phyloP scores from a whole-genome alignment of 1,140 invertebrate species.

The Philotrypesis tridentata region DNA sequence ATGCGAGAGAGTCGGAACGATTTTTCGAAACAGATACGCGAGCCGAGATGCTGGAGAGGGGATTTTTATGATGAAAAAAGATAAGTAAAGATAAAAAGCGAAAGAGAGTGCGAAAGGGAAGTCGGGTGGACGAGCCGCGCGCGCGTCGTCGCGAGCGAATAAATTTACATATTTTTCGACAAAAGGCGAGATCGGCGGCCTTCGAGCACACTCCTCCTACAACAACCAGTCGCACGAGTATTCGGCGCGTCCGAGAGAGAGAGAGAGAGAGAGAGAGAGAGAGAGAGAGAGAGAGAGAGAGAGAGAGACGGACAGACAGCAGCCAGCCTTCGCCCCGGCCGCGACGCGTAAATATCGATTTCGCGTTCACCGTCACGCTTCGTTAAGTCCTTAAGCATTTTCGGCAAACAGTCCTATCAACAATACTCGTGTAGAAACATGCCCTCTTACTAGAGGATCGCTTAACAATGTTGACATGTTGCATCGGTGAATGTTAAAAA shows the following conservation, averaged over 20 bases:
- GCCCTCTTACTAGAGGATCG: neutral
- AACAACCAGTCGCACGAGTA: conserved; percentile 16
- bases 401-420: neutral
- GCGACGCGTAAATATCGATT: conserved; percentile 33
- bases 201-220: conserved; percentile 59
- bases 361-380: conserved; percentile 14
- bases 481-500: no score
- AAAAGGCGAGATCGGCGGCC: conserved; percentile 67
- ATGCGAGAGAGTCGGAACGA: neutral
- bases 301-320: neutral
- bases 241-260: neutral
- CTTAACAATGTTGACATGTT: neutral
- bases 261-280: conserved; percentile 9
- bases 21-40: neutral
- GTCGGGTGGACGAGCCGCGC: conserved; percentile 40
- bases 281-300: conserved; percentile 11
- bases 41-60: neutral
- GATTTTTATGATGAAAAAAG: neutral
- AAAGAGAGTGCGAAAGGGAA: neutral
- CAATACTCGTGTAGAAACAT: no score
- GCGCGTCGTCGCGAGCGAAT: conserved; percentile 53
- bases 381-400: conserved; percentile 34
- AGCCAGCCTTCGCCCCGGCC: neutral
- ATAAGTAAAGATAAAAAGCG: neutral
- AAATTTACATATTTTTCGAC: conserved; percentile 63